Evolutionary conservation across 2,888 invertebrate genomes (phyloP).

Genomic region (Steinernema carpocapsae): DNA sequence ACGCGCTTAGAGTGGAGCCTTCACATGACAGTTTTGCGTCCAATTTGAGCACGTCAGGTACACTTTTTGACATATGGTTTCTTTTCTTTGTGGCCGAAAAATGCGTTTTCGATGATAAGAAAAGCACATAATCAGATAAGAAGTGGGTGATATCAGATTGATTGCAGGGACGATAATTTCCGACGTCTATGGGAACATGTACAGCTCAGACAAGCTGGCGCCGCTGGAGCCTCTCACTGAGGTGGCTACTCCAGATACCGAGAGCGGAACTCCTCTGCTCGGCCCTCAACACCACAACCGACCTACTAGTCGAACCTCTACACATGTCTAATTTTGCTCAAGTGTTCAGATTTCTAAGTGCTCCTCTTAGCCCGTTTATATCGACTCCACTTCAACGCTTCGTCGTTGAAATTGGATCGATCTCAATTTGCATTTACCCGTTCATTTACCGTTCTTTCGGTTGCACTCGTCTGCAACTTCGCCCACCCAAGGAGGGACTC

Average conservation of each 20-base stretch:
- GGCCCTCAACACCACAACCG: constrained; percentile 42
- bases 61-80: no score
- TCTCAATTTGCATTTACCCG: no score
- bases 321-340: constrained; percentile 55
- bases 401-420: background rate
- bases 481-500: background rate
- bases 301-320: constrained; percentile 60
- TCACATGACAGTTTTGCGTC: constrained; percentile 29
- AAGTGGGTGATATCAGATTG: background rate
- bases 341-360: constrained; percentile 25
- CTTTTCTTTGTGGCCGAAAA: no score
- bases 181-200: constrained; percentile 20
- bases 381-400: background rate
- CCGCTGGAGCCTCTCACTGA: constrained; percentile 47
- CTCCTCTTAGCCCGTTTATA: background rate
- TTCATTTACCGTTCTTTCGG: no score
- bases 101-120: no score
- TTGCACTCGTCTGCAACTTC: no score
- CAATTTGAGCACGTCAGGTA: constrained; percentile 1
- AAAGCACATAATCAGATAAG: no score
- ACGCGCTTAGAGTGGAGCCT: constrained; percentile 9
- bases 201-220: constrained; percentile 29
- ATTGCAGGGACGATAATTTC: constrained; percentile 14
- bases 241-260: constrained; percentile 46
- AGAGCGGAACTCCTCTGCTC: constrained; percentile 40